Evolutionary conservation across 2,113 vertebrate genomes (phyloP).

Genomic region (Strigops habroptila): DNA sequence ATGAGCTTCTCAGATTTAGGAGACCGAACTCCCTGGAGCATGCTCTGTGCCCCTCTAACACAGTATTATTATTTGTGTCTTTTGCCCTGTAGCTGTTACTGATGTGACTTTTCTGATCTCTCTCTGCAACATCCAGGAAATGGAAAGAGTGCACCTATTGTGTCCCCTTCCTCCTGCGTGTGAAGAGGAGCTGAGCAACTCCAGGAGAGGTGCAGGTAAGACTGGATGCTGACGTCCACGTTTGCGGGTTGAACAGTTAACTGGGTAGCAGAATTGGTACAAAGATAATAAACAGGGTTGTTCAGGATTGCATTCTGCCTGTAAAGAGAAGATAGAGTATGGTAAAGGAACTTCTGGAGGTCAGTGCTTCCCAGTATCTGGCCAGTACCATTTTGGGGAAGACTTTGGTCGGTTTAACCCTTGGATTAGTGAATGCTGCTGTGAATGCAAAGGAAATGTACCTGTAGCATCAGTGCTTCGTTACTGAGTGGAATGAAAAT

Average conservation of each 20-base stretch:
- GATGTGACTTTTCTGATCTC: rapidly evolving
- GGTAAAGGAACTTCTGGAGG: background rate
- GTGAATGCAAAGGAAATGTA: background rate
- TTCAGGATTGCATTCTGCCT: rapidly evolving
- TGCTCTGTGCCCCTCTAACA: rapidly evolving
- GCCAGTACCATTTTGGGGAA: background rate
- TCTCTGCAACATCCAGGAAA: rapidly evolving
- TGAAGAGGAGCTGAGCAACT: background rate
- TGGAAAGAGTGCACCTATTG: rapidly evolving
- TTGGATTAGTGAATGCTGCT: background rate
- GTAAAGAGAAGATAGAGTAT: no score
- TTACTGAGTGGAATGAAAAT: rapidly evolving
- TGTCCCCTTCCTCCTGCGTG: rapidly evolving
- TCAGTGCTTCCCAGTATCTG: rapidly evolving
- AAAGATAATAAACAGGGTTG: rapidly evolving
- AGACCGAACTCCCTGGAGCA: rapidly evolving
- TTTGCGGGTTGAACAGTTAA: background rate
- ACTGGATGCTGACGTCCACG: rapidly evolving
- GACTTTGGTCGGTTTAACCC: rapidly evolving
- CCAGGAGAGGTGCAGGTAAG: background rate
- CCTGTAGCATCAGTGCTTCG: rapidly evolving
- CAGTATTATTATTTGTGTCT: rapidly evolving
- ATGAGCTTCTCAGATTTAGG: rapidly evolving
- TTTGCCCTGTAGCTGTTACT: rapidly evolving
- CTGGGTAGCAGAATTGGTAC: no score